Conservation (phyloP, 2,888 invertebrate species). For the Polymixis lichenea region DNA sequence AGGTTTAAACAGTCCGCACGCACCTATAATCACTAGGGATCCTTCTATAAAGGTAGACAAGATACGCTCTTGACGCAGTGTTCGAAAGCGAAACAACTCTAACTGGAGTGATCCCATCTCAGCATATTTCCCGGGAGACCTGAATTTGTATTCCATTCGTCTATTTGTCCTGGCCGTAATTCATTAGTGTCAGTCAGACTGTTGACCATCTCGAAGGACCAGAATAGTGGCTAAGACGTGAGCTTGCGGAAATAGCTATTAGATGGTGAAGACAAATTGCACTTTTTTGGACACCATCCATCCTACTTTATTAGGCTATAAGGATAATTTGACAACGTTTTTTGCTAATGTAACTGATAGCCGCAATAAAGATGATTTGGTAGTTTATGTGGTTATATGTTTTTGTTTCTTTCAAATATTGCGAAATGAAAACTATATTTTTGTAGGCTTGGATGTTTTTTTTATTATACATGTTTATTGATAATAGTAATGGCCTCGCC, state of each 20-base stretch:
- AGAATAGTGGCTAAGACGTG: constrained; percentile 40
- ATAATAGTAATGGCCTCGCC: background rate
- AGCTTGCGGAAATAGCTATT: constrained; percentile 53
- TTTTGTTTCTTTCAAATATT: constrained; percentile 41
- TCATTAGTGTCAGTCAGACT: constrained; percentile 68
- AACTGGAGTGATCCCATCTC: constrained; percentile 62
- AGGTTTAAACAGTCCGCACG: constrained; percentile 38
- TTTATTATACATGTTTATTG: background rate
- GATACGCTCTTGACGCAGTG: constrained; percentile 36
- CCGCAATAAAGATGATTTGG: constrained; percentile 45
- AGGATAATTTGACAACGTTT: constrained; percentile 55
- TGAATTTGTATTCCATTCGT: constrained; percentile 69
- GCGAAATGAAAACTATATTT: background rate
- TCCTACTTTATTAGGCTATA: constrained; percentile 46
- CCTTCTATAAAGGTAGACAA: constrained; percentile 32
- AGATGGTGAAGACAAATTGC: constrained; percentile 46
- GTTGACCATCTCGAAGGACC: constrained; percentile 61
- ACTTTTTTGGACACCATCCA: constrained; percentile 55
- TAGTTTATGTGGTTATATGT: constrained; percentile 21
- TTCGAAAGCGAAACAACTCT: constrained; percentile 51
- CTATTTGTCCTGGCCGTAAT: constrained; percentile 67
- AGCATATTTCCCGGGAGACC: constrained; percentile 66
- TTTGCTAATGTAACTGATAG: constrained; percentile 43
- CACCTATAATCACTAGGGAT: constrained; percentile 52
- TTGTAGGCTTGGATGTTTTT: background rate